Evolutionary conservation across 2,113 vertebrate species (phyloP).

Genomic region (Vulpes lagopus): DNA sequence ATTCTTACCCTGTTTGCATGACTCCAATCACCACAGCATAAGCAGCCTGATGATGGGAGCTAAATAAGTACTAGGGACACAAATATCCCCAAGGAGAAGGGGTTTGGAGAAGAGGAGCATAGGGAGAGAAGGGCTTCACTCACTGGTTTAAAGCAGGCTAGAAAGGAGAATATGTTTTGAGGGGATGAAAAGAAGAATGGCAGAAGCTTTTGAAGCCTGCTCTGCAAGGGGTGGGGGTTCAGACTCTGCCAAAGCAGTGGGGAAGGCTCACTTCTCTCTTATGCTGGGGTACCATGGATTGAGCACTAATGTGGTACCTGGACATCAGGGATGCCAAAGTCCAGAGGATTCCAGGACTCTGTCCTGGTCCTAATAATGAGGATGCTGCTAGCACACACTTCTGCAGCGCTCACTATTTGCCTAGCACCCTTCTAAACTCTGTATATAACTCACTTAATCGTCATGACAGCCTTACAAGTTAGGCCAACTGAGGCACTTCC

Average conservation of each 20-base stretch:
- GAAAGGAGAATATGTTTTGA: not conserved
- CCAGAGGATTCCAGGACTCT: not conserved
- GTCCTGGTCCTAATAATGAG: not conserved
- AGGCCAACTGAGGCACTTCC: not conserved
- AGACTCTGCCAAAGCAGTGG: not conserved
- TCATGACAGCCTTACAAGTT: not conserved
- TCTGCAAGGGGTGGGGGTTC: not conserved
- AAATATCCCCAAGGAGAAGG: slow-evolving; percentile 51
- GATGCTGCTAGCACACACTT: not conserved
- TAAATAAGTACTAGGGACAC: slow-evolving; percentile 62
- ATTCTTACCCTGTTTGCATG: slow-evolving; percentile 49
- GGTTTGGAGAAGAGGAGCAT: not conserved
- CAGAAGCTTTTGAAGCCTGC: not conserved
- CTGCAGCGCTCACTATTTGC: not conserved
- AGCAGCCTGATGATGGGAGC: slow-evolving; percentile 60
- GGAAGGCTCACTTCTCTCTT: not conserved
- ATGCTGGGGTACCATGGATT: not conserved
- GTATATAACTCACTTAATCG: not conserved
- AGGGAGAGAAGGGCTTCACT: not conserved
- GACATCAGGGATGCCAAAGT: not conserved
- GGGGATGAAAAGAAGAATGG: not conserved
- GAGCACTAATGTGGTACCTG: rapidly evolving
- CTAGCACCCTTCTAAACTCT: not conserved
- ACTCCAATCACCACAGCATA: slow-evolving; percentile 59
- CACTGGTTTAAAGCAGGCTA: not conserved